Evolutionary conservation across 2,888 invertebrate genomes (phyloP), one percentile per base, ranked within the genome.

Genomic region (Caenorhabditis macrosperma): DNA sequence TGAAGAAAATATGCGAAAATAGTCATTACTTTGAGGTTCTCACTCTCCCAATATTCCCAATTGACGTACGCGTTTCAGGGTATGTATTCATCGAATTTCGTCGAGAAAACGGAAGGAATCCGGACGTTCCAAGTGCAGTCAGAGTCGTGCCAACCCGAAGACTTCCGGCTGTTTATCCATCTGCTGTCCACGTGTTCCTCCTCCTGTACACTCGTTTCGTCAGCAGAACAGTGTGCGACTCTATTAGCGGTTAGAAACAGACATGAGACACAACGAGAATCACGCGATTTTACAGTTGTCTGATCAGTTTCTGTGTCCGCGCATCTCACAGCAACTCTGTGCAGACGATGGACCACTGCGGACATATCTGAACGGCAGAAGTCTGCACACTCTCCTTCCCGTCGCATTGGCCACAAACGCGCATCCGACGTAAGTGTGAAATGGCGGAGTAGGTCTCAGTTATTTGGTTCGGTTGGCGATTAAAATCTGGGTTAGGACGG

Each of bases 231-330:
- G 22, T 86, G 86, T 46, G 80, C 82, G 4, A 78, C 82, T 1
- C 50, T 88, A 9, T 57, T 88, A 5, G 74, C 85, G 76, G 87
- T 87, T 17, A 54, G 55, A 52, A 6, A 35, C 17, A 7, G 46
- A 28, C 10, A 71, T 59, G 28, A 2, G 33, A 17, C 4, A 9
- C n/a, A 33, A 17, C n/a, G n/a, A n/a, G n/a, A n/a, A n/a, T n/a
- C n/a, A n/a, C n/a, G n/a, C n/a, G n/a, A n/a, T n/a, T 38, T 78
- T 87, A 22, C 78, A 88, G 88, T 61, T 89, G 15, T 82, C 88
- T n/a, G 88, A 89, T 64, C 86, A 84, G 46, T 88, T 88, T 60
- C 75, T 88, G 2, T 88, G 88, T 61, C 74, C 78, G 1, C 57
- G 76, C 7, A 71, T 89, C 5, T 79, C 82, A 20, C 55, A 74